These are phyloP conservation scores for Archivesica marissinica DNA, from an alignment of 1,140 invertebrate genomes.

Conservation along the genomic window DNA sequence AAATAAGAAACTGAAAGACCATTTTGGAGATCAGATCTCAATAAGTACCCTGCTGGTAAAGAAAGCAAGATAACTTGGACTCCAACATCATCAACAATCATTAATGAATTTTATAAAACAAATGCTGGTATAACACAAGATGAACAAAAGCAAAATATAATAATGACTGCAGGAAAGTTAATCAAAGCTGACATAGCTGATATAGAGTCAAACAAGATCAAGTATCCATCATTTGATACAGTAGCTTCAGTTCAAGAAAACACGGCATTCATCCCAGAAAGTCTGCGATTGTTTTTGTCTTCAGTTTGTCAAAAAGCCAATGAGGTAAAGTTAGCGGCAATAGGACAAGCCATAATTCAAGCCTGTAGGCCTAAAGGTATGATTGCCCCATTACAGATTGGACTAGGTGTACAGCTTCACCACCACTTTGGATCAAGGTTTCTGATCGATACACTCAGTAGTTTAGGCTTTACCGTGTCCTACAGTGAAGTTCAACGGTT, in stretches of 20 bases:
- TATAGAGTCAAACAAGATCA: neutral
- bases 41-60: too few relatives aligned
- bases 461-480: constrained; percentile 65
- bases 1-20: too few relatives aligned
- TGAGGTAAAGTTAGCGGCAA: constrained; percentile 43
- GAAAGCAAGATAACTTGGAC: too few relatives aligned
- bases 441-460: constrained; percentile 65
- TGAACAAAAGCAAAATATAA: too few relatives aligned
- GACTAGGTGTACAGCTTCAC: constrained; percentile 69
- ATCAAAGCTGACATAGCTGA: constrained; percentile 31
- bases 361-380: constrained; percentile 59
- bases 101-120: too few relatives aligned
- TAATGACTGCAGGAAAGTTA: too few relatives aligned
- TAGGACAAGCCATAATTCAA: constrained; percentile 68
- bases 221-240: constrained; percentile 5
- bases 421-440: constrained; percentile 66
- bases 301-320: constrained; percentile 27
- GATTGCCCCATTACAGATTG: constrained; percentile 66
- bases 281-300: constrained; percentile 25
- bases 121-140: too few relatives aligned
- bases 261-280: constrained; percentile 14
- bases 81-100: too few relatives aligned
- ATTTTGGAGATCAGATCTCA: too few relatives aligned
- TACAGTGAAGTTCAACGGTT: constrained; percentile 65
- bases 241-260: constrained; percentile 8